These are phyloP conservation scores for Eubasilissa regina DNA, from an alignment of 1,140 invertebrate species.

Conservation along the genomic window DNA sequence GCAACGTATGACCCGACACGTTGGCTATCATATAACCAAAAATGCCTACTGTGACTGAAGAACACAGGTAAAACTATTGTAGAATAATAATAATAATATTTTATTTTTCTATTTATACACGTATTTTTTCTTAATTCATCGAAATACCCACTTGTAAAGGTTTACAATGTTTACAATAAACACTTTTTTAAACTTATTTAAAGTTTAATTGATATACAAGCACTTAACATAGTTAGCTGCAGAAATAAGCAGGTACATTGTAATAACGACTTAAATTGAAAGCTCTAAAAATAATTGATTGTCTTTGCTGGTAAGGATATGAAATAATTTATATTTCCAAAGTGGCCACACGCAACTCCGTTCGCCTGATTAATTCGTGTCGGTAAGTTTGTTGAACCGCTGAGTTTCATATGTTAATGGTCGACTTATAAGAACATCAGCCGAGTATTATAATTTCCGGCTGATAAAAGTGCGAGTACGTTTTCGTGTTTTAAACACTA, in stretches of 20 bases:
- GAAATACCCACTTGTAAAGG: too few species aligned
- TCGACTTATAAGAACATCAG: constrained; percentile 5
- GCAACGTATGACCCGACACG: too few species aligned
- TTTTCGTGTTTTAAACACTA: not conserved
- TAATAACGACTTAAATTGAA: not conserved
- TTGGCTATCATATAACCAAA: too few species aligned
- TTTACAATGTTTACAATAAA: too few species aligned
- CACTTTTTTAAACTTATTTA: too few species aligned
- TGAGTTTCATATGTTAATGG: constrained; percentile 11
- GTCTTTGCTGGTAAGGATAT: not conserved
- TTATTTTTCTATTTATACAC: too few species aligned
- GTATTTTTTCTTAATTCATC: too few species aligned
- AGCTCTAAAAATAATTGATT: not conserved
- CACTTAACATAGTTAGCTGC: too few species aligned
- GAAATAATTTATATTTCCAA: constrained; percentile 6
- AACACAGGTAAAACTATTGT: too few species aligned
- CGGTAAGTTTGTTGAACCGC: constrained; percentile 26
- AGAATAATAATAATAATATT: too few species aligned
- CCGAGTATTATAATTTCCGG: constrained; percentile 12
- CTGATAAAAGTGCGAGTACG: not conserved
- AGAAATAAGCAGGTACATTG: not conserved
- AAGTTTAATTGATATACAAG: too few species aligned
- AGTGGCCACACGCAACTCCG: constrained; percentile 13
- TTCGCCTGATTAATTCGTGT: constrained; percentile 23
- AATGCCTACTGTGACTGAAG: too few species aligned